Percentiles rank a stretch among this genome's conserved stretches.
phyloP scores from a whole-genome alignment of 2,797 vertebrate genomes.

The Hoplostethus atlanticus region DNA sequence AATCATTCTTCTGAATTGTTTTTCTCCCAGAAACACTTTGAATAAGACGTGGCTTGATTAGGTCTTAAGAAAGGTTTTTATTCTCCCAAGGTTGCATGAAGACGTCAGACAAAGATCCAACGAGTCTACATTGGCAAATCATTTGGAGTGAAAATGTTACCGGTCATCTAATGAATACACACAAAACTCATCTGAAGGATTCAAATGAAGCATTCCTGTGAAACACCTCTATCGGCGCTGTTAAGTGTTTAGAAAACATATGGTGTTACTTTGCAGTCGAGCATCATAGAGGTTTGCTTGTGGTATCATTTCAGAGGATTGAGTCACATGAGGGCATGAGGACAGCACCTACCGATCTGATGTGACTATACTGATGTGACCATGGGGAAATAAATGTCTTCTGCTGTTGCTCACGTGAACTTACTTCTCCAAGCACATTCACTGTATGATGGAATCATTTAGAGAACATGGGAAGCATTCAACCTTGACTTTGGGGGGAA shows the following conservation, averaged over 20 bases:
- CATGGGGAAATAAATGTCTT: slow-evolving; percentile 1
- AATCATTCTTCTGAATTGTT: slow-evolving; percentile 31
- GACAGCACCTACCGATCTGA: slow-evolving; percentile 11
- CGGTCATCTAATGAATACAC: slow-evolving; percentile 38
- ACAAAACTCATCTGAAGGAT: slow-evolving; percentile 17
- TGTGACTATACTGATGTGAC: slow-evolving; percentile 16
- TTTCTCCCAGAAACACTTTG: slow-evolving; percentile 23
- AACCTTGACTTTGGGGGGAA: slow-evolving; percentile 31
- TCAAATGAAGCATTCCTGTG: slow-evolving; percentile 39
- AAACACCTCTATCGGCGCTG: slow-evolving; percentile 48
- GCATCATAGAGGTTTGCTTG: slow-evolving; percentile 73
- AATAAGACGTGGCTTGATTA: slow-evolving; percentile 17
- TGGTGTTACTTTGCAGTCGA: slow-evolving; percentile 78
- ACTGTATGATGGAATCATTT: slow-evolving; percentile 21
- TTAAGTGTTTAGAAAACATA: slow-evolving; percentile 68
- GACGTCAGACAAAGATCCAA: slow-evolving; percentile 35
- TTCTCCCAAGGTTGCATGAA: slow-evolving; percentile 29
- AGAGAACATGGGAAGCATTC: slow-evolving; percentile 22
- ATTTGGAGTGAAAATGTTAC: slow-evolving; percentile 3
- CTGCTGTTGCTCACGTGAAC: background rate
- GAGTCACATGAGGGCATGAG: slow-evolving; percentile 64
- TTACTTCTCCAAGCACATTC: slow-evolving; percentile 1
- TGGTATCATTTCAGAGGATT: slow-evolving; percentile 79
- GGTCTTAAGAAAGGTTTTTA: slow-evolving; percentile 37
- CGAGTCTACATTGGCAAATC: slow-evolving; percentile 11